A percentile compares a stretch with the other conserved stretches of the same genome.
phyloP scores from a whole-genome alignment of 1,140 invertebrate species.

The Xylocopa sonorina region DNA sequence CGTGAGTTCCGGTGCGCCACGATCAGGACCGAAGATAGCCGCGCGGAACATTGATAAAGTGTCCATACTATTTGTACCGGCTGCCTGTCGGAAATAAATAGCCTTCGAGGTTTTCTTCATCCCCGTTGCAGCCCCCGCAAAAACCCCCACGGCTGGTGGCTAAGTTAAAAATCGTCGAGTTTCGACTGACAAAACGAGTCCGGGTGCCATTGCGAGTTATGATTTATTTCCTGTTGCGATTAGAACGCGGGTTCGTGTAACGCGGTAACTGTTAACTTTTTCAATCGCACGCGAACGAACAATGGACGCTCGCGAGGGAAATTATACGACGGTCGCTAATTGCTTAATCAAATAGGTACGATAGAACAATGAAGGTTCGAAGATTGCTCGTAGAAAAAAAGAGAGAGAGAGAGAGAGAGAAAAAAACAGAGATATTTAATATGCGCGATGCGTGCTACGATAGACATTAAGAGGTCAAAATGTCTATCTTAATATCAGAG shows the following conservation, averaged over 20 bases:
- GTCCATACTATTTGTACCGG: slow-evolving; percentile 36
- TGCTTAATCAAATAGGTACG: no score
- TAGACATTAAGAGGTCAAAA: no score
- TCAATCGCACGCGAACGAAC: no score
- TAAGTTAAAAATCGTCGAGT: slow-evolving; percentile 61
- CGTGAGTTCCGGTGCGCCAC: slow-evolving; percentile 35
- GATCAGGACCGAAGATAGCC: slow-evolving; percentile 53
- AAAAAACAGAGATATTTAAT: no score
- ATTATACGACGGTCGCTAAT: no score
- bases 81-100: slow-evolving; percentile 49
- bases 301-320: no score
- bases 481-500: no score
- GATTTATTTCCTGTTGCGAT: neutral
- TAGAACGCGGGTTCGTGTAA: neutral
- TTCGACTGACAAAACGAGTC: slow-evolving; percentile 32
- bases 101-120: slow-evolving; percentile 45
- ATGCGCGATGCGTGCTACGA: no score
- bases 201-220: neutral
- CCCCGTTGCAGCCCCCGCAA: neutral
- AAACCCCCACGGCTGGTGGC: slow-evolving; percentile 20
- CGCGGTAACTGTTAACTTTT: no score
- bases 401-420: no score
- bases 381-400: no score
- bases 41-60: slow-evolving; percentile 52
- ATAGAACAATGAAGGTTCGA: no score